Base-by-base conservation (phyloP, 1,140 invertebrate genomes). In the Periplaneta americana region DNA sequence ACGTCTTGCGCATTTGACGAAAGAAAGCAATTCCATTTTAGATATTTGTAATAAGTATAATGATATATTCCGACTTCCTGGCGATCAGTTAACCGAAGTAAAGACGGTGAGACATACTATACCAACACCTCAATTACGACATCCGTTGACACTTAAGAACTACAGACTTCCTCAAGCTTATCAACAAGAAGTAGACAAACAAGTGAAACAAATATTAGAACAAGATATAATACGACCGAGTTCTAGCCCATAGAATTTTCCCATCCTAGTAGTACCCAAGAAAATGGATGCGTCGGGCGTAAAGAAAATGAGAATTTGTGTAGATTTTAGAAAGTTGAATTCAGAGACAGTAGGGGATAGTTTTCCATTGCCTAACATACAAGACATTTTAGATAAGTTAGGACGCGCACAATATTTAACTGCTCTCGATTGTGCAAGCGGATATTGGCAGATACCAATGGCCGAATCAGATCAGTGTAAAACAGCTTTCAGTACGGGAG, bases 401-500 rank as follows among this genome's bases (percentile, higher is more conserved):
- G 33, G 33, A 11, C 15, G 10, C 13, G 77, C 77, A 22, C 32
- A 34, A 15, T 78, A 32, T 78, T 32, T 78, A 13, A 11, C 77
- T 11, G 35, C 77, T 28, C n/a, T n/a, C n/a, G n/a, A n/a, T n/a
- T n/a, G n/a, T n/a, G n/a, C n/a, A n/a, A n/a, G n/a, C n/a, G n/a
- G n/a, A 34, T 78, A 78, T 34, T 34, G 17, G 15, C 77, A 78
- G 28, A 85, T 88, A 0, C 81, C 77, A 28, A 80, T 84, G 13
- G 78, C 48, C 31, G 66, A 81, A 75, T 75, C 82, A 48, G 79
- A 82, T 82, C 34, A 34, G n/a, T 31, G 18, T 8, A 84, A 84
- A 78, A 87, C 86, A 0, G 85, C 86, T 1, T 87, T 87, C 80
- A 83, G 85, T 1, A 86, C 85, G 4, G 85, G 85, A 0, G 84